Evolutionary conservation across 37 sponge, comb jelly and placozoan genomes (phyloP), one percentile per base, ranked within the genome.

Genomic region (Aphrocallistes beatrix): DNA sequence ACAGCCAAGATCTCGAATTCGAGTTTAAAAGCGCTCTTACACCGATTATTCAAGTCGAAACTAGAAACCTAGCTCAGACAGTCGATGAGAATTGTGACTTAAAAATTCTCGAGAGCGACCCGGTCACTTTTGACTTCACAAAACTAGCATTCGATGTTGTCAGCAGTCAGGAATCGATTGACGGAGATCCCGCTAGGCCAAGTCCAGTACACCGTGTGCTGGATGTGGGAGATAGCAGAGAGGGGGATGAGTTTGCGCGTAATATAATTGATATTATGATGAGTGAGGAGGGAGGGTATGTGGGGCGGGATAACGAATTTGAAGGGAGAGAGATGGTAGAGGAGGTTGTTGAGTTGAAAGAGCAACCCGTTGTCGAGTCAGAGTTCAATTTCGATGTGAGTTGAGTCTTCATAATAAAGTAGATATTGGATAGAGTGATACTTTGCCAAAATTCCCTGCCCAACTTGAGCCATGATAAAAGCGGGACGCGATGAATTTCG

Each of bases 131-230:
- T 28, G 75, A 60, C 21, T 32, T 60, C 25, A 25, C 75, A 32
- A 60, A 60, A 60, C 21, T 60, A 60, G 75, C 75, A 21, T n/a
- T n/a, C n/a, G n/a, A 60, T 13, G 10, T 60, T 28, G 75, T 60
- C 3, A 25, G n/a, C 34, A 60, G 3, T 25, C 75, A 60, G 21
- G 75, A 60, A 13, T 30, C 75, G 34, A 60, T 60, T 6, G 75
- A 60, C n/a, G 75, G 75, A 21, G 75, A 60, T 60, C 75, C 75
- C 32, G 75, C 75, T 13, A 60, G 75, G n/a, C 75, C 75, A 60
- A 60, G 75, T 28, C 75, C 75, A 25, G 75, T 60, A 28, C 75
- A 60, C 34, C 8, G 75, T 6, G 21, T 60, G 8, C n/a, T 3
- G 75, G 75, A 60, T 30, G n/a, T 13, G 28, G 75, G 75, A 32